Base-by-base conservation (phyloP, 2,797 vertebrate species). In the Buphagus erythrorhynchus region DNA sequence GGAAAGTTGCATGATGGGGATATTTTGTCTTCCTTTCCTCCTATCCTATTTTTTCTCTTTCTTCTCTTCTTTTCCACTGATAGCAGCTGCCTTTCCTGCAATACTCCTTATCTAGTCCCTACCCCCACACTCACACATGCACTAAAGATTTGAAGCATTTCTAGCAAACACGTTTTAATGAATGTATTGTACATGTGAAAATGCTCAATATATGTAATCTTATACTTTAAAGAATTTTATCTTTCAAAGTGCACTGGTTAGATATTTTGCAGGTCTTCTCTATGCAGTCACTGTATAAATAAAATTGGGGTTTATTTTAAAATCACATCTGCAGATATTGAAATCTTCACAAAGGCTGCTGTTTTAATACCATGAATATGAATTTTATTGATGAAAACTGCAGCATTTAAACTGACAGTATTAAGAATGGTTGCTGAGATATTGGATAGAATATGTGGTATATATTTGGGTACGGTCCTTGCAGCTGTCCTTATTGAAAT, bases 101-200 rank as follows among this genome's bases (percentile, higher is more conserved):
- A 4, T 14, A n/a, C 5, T 46, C 13, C 91, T 84, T 68, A 38
- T 12, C 5, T 15, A 14, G 42, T 36, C 33, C 14, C 57, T 71
- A 65, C 6, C 29, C 16, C 10, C 7, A 25, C 3, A 18, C 19
- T 73, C 35, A 38, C 16, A 45, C 5, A 5, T 0, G 1, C 21
- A 8, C 25, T 33, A 13, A 73, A 66, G n/a, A 31, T 48, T 57
- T 79, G 40, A 82, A 48, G 8, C 31, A 62, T 76, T 74, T 84
- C 55, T 40, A 71, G 63, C 11, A 80, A 55, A 55, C 14, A 24
- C 18, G 8, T 80, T 63, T 86, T 67, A 74, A 26, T 82, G 20
- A 83, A 51, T 66, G 28, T 51, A 46, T 89, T 83, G 72, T 57
- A 45, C 20, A 65, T 49, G 11, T 86, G 67, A 62, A 33, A 42